Evolutionary conservation across 2,797 vertebrate species (phyloP), one percentile per base, ranked within the genome.

Genomic region (Enteromius anoplus): DNA sequence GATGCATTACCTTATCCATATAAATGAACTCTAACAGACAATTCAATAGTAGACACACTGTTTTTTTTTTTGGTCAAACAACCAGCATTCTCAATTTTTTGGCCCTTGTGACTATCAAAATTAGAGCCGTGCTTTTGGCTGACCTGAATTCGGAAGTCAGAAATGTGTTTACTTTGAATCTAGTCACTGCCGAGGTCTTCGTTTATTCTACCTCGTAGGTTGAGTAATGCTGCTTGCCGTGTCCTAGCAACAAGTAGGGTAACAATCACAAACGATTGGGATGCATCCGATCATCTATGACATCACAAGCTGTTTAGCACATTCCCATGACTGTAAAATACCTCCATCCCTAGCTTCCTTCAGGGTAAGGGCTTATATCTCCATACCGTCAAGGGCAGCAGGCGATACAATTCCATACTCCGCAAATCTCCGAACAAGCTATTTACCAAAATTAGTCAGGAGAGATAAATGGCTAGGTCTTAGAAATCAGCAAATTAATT

Each of bases 161-260:
- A 79, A 53, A 53, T 55, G 76, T 66, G 62, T 79, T 79, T 60
- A 69, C 78, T 60, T 75, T 75, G 45, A 75, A 51, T 75, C 21
- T 73, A 65, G n/a, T 51, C n/a, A 75, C 45, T 73, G 58, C 34
- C 0, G 87, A 90, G 89, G 86, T 21, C 32, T 53, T 66, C n/a
- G 0, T 79, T 19, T 69, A 21, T 65, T 75, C 53, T 77, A 73
- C 32, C 12, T 78, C 53, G 12, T 60, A 75, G 40, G 75, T n/a
- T 51, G 17, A 34, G 64, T 23, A 72, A 84, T 80, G n/a, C 21
- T 78, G 53, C 85, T 86, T 69, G 62, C 49, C 55, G 29, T 78
- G 71, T 86, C 80, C 55, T 82, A 75, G 77, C 85, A 87, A 87
- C 55, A 78, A 82, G 64, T 58, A 55, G 82, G 14, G 15, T 68